Conservation (phyloP, 2,113 vertebrate genomes). For the Hydrolagus affinis region DNA sequence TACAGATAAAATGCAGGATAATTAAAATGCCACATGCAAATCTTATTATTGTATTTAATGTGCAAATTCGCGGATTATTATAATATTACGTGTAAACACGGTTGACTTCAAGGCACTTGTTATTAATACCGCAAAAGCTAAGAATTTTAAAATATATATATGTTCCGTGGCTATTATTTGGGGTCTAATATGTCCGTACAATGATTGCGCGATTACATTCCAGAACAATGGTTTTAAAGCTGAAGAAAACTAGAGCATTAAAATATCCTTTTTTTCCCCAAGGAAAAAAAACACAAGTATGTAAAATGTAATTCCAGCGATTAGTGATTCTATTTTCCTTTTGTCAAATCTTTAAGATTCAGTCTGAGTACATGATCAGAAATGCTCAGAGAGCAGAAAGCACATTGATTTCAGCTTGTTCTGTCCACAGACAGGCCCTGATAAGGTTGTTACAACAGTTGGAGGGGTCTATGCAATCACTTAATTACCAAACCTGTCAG, state of each 20-base stretch:
- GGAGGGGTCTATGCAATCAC: constrained; percentile 87
- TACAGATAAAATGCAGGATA: neutral
- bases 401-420: constrained; percentile 87
- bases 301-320: constrained; percentile 25
- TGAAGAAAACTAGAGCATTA: neutral
- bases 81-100: neutral
- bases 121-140: neutral
- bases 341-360: constrained; percentile 50
- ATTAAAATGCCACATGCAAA: neutral
- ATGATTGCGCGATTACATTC: neutral
- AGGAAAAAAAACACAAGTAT: neutral
- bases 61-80: neutral
- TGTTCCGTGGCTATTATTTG: neutral
- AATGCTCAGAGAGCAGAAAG: constrained; percentile 69
- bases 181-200: neutral
- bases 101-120: neutral
- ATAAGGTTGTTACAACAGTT: constrained; percentile 93
- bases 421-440: constrained; percentile 82
- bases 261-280: constrained; percentile 23
- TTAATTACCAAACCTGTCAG: constrained; percentile 99
- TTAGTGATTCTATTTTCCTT: constrained; percentile 44
- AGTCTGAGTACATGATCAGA: constrained; percentile 59
- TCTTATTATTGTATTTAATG: neutral
- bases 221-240: neutral
- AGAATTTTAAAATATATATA: neutral